Evolutionary conservation across 2,888 invertebrate genomes (phyloP), one percentile per base, ranked within the genome.

Genomic region (Scaptomyza reducta): DNA sequence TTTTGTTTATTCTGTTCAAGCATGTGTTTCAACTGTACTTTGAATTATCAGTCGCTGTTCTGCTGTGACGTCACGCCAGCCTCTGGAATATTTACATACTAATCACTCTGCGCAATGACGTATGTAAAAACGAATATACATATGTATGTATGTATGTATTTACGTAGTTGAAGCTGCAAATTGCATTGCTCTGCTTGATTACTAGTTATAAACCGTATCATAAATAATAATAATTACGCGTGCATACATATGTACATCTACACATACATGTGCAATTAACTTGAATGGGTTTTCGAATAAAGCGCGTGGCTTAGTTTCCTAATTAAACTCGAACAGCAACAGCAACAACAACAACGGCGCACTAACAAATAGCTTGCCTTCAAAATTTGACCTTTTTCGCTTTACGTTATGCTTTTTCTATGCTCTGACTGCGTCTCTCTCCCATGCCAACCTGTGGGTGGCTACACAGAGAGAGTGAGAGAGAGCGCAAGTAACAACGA

Each of bases 311-410:
- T 85, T 62, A 74, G 79, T 77, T 78, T 74, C 76, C 76, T 74
- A 87, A 87, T 83, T 85, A 87, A 81, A 72, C 18, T 61, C 33
- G 46, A 62, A 59, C 41, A 29, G 18, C 41, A 29, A 40, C 18
- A 35, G 14, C 44, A 58, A 46, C 45, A 27, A 11, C 27, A 14
- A 44, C 31, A 31, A 31, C 31, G 31, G 31, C 31, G 31, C 31
- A 62, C 60, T 72, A 78, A 70, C 73, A 79, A 75, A 79, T 72
- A 65, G 58, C 56, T 65, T 64, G 73, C 55, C 73, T 73, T 85
- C 68, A 65, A 86, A 74, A 74, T 77, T 79, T 88, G 83, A 88
- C 88, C 80, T 86, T 84, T 88, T 87, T 79, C 61, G 42, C 42
- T 77, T 27, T 58, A 57, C 50, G 58, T 54, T 58, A 22, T 51